Conservation (phyloP, 2,797 vertebrate genomes). For the Acomys russatus region DNA sequence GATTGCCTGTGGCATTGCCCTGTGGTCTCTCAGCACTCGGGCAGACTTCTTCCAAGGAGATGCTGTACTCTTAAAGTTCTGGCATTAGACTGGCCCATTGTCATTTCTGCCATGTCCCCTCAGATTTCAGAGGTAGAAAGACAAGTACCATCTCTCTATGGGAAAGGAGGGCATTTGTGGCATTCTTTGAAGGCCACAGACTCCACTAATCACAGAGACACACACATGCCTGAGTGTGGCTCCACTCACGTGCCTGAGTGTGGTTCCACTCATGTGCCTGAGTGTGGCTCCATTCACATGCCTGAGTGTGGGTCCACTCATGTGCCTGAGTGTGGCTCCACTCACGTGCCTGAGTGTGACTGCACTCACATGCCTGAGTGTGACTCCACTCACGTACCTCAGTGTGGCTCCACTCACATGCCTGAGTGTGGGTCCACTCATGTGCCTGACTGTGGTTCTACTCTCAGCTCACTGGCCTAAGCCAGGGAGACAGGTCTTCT, state of each 20-base stretch:
- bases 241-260: no score
- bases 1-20: not conserved
- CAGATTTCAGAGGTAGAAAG: not conserved
- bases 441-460: no score
- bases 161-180: not conserved
- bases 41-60: not conserved
- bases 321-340: no score
- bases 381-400: no score
- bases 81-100: no score
- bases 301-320: no score
- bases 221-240: accelerated
- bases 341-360: no score
- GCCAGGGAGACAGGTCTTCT: not conserved
- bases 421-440: no score
- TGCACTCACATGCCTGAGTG: accelerated
- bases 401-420: accelerated
- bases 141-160: accelerated
- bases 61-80: no score
- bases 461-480: not conserved
- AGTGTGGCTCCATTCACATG: no score
- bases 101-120: not conserved
- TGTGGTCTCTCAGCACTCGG: not conserved
- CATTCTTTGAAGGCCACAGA: accelerated
- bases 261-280: no score
- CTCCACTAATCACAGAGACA: not conserved